Conservation (phyloP, 2,797 vertebrate species). For the Naso thynnoides region DNA sequence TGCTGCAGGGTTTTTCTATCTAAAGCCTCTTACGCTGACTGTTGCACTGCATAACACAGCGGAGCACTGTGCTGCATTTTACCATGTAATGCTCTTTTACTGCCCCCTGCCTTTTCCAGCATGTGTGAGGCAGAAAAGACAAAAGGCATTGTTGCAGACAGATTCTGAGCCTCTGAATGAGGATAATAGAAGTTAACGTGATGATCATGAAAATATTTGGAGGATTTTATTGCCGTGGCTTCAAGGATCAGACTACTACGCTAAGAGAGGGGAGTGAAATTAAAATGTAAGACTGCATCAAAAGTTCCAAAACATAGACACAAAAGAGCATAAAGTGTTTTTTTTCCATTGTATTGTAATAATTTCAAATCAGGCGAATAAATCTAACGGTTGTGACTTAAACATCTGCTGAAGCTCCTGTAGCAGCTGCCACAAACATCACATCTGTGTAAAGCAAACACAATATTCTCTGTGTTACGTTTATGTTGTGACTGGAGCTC, state of each 20-base stretch:
- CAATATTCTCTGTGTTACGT: no score
- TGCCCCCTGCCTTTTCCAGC: conserved; percentile 56
- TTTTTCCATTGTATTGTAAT: no score
- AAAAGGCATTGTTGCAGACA: conserved; percentile 5
- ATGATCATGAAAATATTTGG: conserved; percentile 33
- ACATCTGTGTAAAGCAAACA: no score
- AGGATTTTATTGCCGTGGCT: conserved; percentile 25
- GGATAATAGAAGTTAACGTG: conserved; percentile 36
- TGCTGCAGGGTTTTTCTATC: conserved; percentile 10
- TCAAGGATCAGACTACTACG: conserved; percentile 28
- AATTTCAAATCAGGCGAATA: no score
- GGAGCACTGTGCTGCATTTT: neutral
- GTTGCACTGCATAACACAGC: conserved; percentile 11
- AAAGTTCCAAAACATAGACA: no score
- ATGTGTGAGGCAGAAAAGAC: neutral
- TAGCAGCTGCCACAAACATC: no score
- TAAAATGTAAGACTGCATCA: conserved; percentile 5
- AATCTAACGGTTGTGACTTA: no score
- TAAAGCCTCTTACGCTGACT: conserved; percentile 56
- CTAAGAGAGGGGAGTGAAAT: conserved; percentile 13
- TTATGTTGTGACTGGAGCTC: no score
- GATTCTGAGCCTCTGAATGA: conserved; percentile 21
- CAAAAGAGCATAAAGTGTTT: no score
- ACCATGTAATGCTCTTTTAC: conserved; percentile 46
- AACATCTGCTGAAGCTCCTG: no score